Evolutionary conservation across 2,113 vertebrate species (phyloP), one percentile per base, ranked within the genome.

Genomic region (Halcyon senegalensis): DNA sequence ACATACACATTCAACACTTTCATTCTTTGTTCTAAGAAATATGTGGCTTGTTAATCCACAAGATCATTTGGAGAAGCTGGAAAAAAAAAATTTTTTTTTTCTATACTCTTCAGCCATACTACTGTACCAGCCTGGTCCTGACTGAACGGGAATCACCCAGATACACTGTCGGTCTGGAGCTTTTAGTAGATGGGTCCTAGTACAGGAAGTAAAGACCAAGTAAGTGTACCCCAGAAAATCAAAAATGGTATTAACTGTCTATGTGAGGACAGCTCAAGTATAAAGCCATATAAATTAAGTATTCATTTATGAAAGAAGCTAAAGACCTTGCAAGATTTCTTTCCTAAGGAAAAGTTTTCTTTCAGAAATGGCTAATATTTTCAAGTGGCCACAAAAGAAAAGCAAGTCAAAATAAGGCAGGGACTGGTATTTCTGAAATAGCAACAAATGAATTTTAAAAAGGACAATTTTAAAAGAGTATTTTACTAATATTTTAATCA

Each of bases 91-190:
- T 2, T 0, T 62, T 23, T 10, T 31, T 23, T 68, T 46, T 48
- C 4, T 11, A 7, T 14, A 56, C 20, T 15, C 35, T 90, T 76
- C 28, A 55, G 18, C 55, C 27, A 55, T 62, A 44, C 6, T 33
- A 46, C 9, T 39, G 23, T 63, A 88, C 18, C 28, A 56, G 15
- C 12, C 23, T 64, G 11, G 11, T 46, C 11, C n/a, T 56, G 23
- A n/a, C 24, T 56, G n/a, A 56, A 41, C 5, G 72, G 27, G 55
- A 70, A 46, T 63, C 33, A 46, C 63, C 13, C 15, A 72, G 39
- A 33, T 18, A 28, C 12, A 30, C 9, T 28, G 8, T 37, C 1
- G 0, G 2, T 48, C 18, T 48, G 67, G 19, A 64, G 6, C 16
- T 59, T 89, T 35, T 41, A 35, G 66, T 41, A 72, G 18, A 56